Base-by-base conservation (phyloP, 2,113 vertebrate genomes). In the Craseonycteris thonglongyai region DNA sequence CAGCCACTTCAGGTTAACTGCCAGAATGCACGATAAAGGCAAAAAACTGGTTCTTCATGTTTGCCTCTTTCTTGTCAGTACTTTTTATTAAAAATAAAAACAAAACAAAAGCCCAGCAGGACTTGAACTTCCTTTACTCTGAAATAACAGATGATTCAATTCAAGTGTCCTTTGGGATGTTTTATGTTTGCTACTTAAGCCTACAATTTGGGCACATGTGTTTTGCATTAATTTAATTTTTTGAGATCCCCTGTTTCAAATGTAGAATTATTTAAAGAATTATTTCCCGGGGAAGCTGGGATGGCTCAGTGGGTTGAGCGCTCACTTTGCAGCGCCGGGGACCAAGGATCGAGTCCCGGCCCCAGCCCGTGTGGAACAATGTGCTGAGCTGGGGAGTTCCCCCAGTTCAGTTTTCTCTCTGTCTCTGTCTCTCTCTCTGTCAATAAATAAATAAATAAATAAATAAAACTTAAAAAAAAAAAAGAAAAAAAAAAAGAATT, bases 141-240 rank as follows among this genome's bases (percentile, higher is more conserved):
- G 65, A 95, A 86, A 89, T 45, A 85, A 96, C 30, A 87, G 61
- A 87, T 82, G n/a, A 93, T 26, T 65, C 35, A 45, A 92, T 75
- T 88, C 58, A 94, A 78, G 49, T 61, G 26, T 89, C 26, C 56
- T 91, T 51, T 82, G 54, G 68, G 21, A 22, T 83, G 38, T 90
- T 94, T 90, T 90, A 87, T 87, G 71, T 79, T 93, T 92, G 74
- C 47, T 78, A 91, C 30, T 91, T 92, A 91, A 93, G 56, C 26
- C 59, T 93, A 92, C 12, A 78, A 75, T 94, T 92, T 95, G 61
- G n/a, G 26, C 58, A 56, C 33, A 82, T 42, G 47, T 84, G 47
- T 84, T 90, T 94, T 94, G 74, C 33, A 80, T 88, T 93, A 94
- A 95, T 91, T 83, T 59, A 71, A 91, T 76, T 93, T 93, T 66